Conservation (phyloP, 2,888 invertebrate genomes). For the Andrena camellia region DNA sequence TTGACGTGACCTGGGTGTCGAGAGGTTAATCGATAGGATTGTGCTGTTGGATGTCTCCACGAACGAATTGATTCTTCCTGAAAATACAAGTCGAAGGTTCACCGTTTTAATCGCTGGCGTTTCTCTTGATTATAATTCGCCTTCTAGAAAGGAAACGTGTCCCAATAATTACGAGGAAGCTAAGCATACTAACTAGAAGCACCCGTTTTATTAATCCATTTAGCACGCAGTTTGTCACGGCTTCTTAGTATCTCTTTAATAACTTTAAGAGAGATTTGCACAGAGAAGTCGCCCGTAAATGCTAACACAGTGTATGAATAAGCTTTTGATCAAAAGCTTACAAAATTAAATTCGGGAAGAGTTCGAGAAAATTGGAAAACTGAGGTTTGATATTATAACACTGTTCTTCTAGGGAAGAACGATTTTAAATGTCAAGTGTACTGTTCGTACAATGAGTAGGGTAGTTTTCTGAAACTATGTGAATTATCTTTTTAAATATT, state of each 20-base stretch:
- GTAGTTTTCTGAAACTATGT: too few species aligned
- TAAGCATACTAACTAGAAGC: not conserved
- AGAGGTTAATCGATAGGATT: constrained; percentile 52
- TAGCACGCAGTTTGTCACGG: constrained; percentile 1
- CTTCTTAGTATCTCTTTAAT: constrained; percentile 10
- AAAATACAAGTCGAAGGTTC: constrained; percentile 34
- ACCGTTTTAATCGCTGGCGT: not conserved
- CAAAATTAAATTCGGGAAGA: not conserved
- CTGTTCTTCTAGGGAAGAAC: too few species aligned
- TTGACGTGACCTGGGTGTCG: constrained; percentile 67
- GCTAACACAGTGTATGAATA: not conserved
- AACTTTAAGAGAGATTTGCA: not conserved
- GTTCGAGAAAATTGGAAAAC: not conserved
- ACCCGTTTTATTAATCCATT: not conserved
- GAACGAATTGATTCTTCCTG: constrained; percentile 70
- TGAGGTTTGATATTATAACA: too few species aligned
- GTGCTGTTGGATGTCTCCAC: constrained; percentile 36
- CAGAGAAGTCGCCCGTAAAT: not conserved
- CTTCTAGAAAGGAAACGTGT: not conserved
- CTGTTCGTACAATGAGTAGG: too few species aligned
- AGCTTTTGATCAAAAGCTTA: not conserved
- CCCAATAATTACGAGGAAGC: constrained; percentile 1
- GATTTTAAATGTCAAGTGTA: too few species aligned
- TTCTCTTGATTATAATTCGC: not conserved
- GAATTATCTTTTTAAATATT: too few species aligned